Evolutionary conservation across 2,113 vertebrate genomes (phyloP).

Genomic region (Dasyurus viverrinus): DNA sequence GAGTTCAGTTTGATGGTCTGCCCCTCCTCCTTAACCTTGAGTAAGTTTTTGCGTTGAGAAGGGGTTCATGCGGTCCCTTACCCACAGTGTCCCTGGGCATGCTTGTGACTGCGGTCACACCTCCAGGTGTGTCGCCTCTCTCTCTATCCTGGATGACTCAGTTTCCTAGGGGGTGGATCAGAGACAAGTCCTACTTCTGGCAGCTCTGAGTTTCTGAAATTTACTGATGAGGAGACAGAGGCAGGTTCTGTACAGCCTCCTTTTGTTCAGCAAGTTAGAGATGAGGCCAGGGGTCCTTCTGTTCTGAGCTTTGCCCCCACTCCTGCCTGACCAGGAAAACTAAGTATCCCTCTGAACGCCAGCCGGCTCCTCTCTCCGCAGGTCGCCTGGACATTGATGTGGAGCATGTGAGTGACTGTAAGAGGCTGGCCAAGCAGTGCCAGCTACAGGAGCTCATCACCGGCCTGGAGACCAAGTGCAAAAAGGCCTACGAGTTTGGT

Average conservation of each 20-base stretch:
- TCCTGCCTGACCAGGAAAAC: no score
- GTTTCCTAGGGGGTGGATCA: background rate
- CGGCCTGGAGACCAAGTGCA: slow-evolving; percentile 94
- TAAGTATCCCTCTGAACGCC: background rate
- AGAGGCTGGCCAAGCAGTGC: slow-evolving; percentile 96
- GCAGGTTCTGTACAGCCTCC: background rate
- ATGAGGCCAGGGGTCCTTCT: background rate
- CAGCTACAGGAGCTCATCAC: slow-evolving; percentile 92
- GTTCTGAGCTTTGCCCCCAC: background rate
- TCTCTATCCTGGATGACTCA: background rate
- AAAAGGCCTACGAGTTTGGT: slow-evolving; percentile 96
- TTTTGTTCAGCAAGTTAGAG: background rate
- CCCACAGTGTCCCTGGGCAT: background rate
- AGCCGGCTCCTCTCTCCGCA: slow-evolving; percentile 57
- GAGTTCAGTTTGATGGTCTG: background rate
- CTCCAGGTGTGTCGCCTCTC: background rate
- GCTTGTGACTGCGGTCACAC: background rate
- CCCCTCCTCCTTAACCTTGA: background rate
- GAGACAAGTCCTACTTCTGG: background rate
- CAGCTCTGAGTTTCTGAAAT: background rate
- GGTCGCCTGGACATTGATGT: slow-evolving; percentile 93
- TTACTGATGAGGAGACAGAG: background rate
- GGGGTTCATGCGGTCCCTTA: background rate
- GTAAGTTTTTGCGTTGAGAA: background rate
- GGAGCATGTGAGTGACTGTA: slow-evolving; percentile 93